Percentiles rank a stretch among this genome's conserved stretches.
These are phyloP conservation scores for Bos indicus DNA, from an alignment of 2,113 vertebrate genomes.

Conservation along the genomic window DNA sequence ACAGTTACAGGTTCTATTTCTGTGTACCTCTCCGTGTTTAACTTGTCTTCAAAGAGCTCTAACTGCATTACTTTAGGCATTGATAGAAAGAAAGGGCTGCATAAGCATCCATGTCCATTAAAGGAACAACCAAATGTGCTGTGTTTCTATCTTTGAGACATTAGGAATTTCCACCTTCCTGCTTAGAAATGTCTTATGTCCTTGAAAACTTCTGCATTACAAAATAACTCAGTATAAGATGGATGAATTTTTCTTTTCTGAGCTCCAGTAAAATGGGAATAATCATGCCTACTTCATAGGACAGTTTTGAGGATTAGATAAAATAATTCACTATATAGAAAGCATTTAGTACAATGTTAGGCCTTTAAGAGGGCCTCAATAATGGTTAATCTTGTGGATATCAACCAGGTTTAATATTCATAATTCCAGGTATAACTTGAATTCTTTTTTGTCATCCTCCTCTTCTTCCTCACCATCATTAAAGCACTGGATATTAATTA, in stretches of 20 bases:
- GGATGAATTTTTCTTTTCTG: background rate
- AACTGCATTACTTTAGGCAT: background rate
- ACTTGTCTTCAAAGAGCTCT: constrained; percentile 54
- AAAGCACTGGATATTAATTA: background rate
- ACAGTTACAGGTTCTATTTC: background rate
- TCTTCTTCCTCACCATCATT: background rate
- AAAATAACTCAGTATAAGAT: background rate
- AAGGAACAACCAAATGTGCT: background rate
- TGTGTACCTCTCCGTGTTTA: constrained; percentile 37
- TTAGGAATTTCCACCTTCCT: background rate
- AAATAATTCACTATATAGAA: background rate
- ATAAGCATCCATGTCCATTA: background rate
- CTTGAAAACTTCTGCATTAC: background rate
- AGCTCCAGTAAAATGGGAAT: background rate
- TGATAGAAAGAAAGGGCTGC: background rate
- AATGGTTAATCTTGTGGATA: background rate
- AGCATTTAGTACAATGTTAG: background rate
- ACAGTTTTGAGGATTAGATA: background rate
- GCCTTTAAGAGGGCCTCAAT: background rate
- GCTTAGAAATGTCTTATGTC: background rate
- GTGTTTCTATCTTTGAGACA: background rate
- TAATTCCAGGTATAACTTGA: background rate
- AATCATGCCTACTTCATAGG: background rate
- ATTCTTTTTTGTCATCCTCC: background rate
- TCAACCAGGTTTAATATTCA: background rate